These are phyloP conservation scores for Leptocoma aspasia DNA, from an alignment of 2,113 vertebrate species.

Conservation along the genomic window DNA sequence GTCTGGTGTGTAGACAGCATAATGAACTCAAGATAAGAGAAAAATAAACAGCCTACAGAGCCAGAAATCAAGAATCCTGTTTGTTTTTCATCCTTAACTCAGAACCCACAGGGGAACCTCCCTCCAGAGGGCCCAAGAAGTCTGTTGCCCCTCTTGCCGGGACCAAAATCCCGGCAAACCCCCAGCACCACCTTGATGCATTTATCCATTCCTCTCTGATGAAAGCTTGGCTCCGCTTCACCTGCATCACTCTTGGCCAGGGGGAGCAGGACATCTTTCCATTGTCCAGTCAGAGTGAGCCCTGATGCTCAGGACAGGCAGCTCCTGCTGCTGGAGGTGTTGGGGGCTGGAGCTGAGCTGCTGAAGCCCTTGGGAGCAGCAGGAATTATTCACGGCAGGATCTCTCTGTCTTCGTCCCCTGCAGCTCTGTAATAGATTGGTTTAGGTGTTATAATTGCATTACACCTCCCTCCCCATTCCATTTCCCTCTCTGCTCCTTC, in stretches of 20 bases:
- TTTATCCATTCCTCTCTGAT: not conserved
- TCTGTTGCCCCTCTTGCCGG: too few species aligned
- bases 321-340: not conserved
- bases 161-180: too few species aligned
- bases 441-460: constrained; percentile 1
- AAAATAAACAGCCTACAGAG: too few species aligned
- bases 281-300: not conserved
- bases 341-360: not conserved
- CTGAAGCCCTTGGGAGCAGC: accelerated
- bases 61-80: too few species aligned
- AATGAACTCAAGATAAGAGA: too few species aligned
- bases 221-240: not conserved
- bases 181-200: accelerated
- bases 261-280: not conserved
- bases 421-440: not conserved
- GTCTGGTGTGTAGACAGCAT: too few species aligned
- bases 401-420: not conserved
- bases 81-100: too few species aligned
- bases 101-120: too few species aligned
- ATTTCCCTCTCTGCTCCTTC: not conserved
- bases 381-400: not conserved
- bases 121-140: too few species aligned
- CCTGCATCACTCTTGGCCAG: not conserved
- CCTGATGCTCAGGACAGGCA: not conserved
- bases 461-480: not conserved